Percentiles rank a stretch among this genome's conserved stretches.
Evolutionary conservation across 30 jellyfish, hydroid and myxozoan genomes (phyloP).

Genomic region (Clytia hemisphaerica): DNA sequence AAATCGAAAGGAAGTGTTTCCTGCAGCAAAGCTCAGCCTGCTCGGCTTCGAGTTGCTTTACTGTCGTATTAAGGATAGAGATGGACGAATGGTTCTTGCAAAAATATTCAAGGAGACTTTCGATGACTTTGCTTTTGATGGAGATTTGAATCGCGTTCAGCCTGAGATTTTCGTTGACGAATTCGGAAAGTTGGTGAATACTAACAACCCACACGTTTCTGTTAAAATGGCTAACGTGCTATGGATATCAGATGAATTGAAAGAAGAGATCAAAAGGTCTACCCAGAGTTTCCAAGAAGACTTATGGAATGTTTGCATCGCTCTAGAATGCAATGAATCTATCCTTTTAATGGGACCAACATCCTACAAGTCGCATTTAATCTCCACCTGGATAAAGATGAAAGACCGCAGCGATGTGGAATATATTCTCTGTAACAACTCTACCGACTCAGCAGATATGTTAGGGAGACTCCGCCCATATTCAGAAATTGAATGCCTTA

Average conservation of each 20-base stretch:
- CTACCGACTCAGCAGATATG: constrained; percentile 20
- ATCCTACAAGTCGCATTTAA: constrained; percentile 5
- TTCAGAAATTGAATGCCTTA: background rate
- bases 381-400: constrained; percentile 7
- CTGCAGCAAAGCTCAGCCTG: background rate
- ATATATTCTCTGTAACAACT: background rate
- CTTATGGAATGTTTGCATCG: constrained; percentile 7
- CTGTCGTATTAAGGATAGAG: background rate
- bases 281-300: background rate
- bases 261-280: background rate
- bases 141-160: background rate
- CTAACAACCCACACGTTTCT: background rate
- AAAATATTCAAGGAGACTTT: background rate
- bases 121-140: background rate
- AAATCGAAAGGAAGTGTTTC: background rate
- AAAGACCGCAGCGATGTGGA: background rate
- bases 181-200: background rate
- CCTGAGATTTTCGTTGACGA: background rate
- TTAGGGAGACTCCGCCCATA: constrained; percentile 13
- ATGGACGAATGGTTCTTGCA: background rate
- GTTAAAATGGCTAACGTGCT: background rate
- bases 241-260: too few species aligned
- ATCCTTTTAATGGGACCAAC: constrained; percentile 9
- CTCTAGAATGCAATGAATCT: constrained; percentile 2
- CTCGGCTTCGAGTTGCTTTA: background rate